phyloP scores from a whole-genome alignment of 2,888 invertebrate species.

The Ormyrus nitidulus region DNA sequence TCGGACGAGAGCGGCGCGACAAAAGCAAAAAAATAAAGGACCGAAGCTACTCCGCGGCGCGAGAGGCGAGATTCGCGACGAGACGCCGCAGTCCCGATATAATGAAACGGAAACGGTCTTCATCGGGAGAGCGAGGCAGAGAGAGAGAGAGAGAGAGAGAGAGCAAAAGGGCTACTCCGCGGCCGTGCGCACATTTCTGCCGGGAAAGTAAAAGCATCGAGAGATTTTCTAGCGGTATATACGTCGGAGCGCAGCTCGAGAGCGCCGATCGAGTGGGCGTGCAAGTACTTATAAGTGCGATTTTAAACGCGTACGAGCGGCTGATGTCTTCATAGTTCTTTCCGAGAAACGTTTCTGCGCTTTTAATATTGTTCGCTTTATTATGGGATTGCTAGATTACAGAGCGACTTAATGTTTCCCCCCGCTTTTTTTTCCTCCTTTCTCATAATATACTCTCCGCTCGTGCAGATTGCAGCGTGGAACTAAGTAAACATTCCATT shows the following conservation, averaged over 20 bases:
- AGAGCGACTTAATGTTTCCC: no score
- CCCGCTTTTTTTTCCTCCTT: no score
- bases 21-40: no score
- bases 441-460: no score
- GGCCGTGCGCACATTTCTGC: slow-evolving; percentile 7
- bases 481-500: slow-evolving; percentile 1
- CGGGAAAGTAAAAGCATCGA: slow-evolving; percentile 42
- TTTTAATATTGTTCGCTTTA: slow-evolving; percentile 51
- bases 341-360: slow-evolving; percentile 26
- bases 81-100: not conserved
- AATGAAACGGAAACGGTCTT: slow-evolving; percentile 35
- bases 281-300: not conserved
- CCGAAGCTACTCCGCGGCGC: not conserved
- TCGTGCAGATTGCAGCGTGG: no score
- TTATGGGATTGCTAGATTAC: no score
- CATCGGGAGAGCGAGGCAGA: not conserved
- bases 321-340: slow-evolving; percentile 41
- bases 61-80: not conserved
- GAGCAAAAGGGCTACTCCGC: not conserved
- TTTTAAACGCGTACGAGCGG: not conserved
- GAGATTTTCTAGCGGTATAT: not conserved
- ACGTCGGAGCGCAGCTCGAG: no score
- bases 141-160: no score
- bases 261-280: not conserved
- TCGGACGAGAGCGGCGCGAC: not conserved